These are phyloP conservation scores for Brachynemurus nebulosus DNA, from an alignment of 2,888 invertebrate genomes.

Conservation along the genomic window DNA sequence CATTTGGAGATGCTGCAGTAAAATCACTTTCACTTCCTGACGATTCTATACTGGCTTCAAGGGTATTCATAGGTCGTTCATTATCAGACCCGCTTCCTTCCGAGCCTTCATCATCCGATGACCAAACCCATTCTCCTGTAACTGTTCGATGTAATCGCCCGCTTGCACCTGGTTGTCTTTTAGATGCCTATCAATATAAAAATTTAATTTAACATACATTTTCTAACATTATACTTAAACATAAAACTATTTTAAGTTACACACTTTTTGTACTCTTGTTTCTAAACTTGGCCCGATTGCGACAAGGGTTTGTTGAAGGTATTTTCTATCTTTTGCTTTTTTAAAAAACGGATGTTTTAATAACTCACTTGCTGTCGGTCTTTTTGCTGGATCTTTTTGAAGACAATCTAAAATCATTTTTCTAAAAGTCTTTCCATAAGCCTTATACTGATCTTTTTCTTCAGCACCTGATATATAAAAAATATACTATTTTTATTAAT, in stretches of 20 bases:
- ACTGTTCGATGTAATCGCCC: conserved; percentile 82
- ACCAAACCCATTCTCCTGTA: conserved; percentile 98
- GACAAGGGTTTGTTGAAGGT: conserved; percentile 71
- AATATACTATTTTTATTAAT: not conserved
- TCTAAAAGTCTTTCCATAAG: conserved; percentile 92
- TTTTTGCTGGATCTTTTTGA: conserved; percentile 87
- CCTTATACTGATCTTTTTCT: conserved; percentile 95
- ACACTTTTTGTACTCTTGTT: conserved; percentile 84
- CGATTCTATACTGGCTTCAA: conserved; percentile 27
- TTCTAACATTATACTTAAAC: not conserved
- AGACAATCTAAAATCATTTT: conserved; percentile 95
- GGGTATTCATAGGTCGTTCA: conserved; percentile 34
- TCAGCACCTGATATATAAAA: conserved; percentile 48
- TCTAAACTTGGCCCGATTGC: conserved; percentile 79
- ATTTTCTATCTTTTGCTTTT: conserved; percentile 89
- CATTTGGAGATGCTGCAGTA: conserved; percentile 23
- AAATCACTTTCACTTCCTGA: conserved; percentile 33
- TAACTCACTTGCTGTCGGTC: conserved; percentile 90
- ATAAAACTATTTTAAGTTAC: conserved; percentile 1
- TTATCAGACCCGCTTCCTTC: conserved; percentile 40
- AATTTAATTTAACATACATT: not conserved
- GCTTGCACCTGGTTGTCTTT: conserved; percentile 74
- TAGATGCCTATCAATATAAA: conserved; percentile 37
- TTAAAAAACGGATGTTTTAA: conserved; percentile 96
- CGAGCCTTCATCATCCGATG: conserved; percentile 80